Conservation (phyloP, 2,113 vertebrate species). For the Tricholaema leucomelas region DNA sequence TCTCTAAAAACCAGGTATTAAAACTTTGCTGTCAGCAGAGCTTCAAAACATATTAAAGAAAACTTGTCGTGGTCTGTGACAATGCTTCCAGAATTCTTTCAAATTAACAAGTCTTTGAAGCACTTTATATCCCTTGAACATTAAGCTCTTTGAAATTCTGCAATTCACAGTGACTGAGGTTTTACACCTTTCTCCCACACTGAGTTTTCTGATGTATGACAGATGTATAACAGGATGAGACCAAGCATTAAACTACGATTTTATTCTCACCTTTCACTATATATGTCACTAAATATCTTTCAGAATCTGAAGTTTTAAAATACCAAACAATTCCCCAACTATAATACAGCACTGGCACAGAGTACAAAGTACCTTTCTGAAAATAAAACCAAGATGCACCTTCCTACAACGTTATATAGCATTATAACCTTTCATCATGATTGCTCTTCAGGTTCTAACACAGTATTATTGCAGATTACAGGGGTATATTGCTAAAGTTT, state of each 20-base stretch:
- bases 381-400: not conserved
- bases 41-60: not conserved
- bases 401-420: not conserved
- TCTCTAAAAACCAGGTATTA: not conserved
- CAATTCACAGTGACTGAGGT: not conserved
- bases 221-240: not conserved
- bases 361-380: not conserved
- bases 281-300: not conserved
- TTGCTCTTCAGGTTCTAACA: not conserved
- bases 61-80: not conserved
- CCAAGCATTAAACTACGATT: not conserved
- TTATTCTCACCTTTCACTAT: not conserved
- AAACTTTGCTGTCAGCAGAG: not conserved
- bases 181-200: slow-evolving; percentile 19
- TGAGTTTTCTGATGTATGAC: not conserved
- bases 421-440: not conserved
- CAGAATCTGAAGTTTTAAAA: not conserved
- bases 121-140: not conserved
- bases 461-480: not conserved
- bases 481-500: not conserved
- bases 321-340: not conserved
- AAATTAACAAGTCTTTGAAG: not conserved
- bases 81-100: not conserved
- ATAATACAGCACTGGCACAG: not conserved
- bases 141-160: slow-evolving; percentile 9